These are phyloP conservation scores for Pemphigus obesinymphae DNA, from an alignment of 1,140 invertebrate genomes.

Conservation along the genomic window DNA sequence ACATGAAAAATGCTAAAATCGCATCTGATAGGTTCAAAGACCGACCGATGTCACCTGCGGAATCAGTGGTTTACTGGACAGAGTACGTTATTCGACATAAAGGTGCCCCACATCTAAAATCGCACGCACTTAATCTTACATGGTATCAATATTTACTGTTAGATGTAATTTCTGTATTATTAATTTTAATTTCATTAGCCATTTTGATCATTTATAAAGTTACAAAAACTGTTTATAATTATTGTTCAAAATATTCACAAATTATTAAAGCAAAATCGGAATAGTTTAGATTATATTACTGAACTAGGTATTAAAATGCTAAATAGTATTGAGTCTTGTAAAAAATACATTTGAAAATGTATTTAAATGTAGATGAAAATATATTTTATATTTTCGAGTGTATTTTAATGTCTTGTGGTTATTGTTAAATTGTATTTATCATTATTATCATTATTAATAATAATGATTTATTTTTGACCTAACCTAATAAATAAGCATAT, in stretches of 20 bases:
- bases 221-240: not conserved
- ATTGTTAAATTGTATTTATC: too few species aligned
- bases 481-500: too few species aligned
- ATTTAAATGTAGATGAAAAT: too few species aligned
- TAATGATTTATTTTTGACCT: too few species aligned
- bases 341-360: too few species aligned
- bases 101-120: conserved; percentile 54
- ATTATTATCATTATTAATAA: too few species aligned
- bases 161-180: conserved; percentile 51
- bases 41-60: conserved; percentile 57
- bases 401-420: too few species aligned
- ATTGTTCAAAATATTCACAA: not conserved
- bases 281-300: not conserved
- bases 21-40: conserved; percentile 52
- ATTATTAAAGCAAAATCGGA: not conserved
- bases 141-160: conserved; percentile 55
- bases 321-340: too few species aligned
- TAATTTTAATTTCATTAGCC: not conserved
- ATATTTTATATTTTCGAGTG: too few species aligned
- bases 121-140: conserved; percentile 51
- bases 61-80: conserved; percentile 64
- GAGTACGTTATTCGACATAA: conserved; percentile 63
- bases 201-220: not conserved
- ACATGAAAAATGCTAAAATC: not conserved
- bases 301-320: not conserved